Conservation (phyloP, 2,113 vertebrate species). For the Onychorhynchus coronatus region DNA sequence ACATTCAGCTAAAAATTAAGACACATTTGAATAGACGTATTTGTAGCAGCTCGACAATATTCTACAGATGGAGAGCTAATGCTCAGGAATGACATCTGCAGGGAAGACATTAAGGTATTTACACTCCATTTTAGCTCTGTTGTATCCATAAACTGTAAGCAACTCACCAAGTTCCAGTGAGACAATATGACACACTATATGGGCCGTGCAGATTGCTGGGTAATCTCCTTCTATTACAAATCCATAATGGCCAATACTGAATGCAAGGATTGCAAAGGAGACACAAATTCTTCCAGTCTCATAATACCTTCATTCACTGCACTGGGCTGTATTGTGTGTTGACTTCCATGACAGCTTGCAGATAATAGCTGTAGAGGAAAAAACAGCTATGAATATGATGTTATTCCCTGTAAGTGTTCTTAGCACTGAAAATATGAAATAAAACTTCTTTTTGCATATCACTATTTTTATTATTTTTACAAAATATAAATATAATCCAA, state of each 20-base stretch:
- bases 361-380: not conserved
- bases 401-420: not conserved
- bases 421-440: not conserved
- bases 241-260: not conserved
- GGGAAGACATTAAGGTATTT: not conserved
- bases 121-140: not conserved
- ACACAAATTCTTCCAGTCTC: not conserved
- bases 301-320: not conserved
- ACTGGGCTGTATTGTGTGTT: not conserved
- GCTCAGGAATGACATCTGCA: not conserved
- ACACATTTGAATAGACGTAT: not conserved
- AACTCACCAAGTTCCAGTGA: not conserved
- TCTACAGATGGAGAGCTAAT: not conserved
- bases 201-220: not conserved
- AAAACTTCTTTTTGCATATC: not conserved
- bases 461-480: not conserved
- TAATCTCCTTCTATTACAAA: not conserved
- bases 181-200: not conserved
- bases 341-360: not conserved
- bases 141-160: not conserved
- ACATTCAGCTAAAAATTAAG: not conserved
- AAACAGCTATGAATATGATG: not conserved
- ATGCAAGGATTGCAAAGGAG: not conserved
- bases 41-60: not conserved
- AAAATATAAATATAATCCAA: not conserved